Evolutionary conservation across 2,113 vertebrate genomes (phyloP).

Genomic region (Myiopsitta monachus): DNA sequence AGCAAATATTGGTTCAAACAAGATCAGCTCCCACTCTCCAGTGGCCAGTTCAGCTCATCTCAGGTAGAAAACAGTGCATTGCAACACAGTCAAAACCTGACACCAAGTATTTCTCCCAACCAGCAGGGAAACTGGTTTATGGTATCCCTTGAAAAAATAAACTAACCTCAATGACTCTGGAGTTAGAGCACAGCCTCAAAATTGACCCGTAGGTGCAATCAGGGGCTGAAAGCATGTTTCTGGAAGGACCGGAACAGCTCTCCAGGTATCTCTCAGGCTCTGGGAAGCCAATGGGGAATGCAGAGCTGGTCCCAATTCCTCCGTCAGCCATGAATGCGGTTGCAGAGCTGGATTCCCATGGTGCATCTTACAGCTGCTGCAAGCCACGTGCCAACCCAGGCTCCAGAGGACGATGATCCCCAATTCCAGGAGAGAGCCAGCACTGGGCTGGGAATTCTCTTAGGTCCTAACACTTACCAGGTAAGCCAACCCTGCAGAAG

Average conservation of each 20-base stretch:
- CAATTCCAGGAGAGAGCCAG: background rate
- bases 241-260: background rate
- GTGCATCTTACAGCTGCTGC: background rate
- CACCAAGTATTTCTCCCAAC: background rate
- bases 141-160: conserved; percentile 36
- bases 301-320: background rate
- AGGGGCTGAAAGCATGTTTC: background rate
- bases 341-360: background rate
- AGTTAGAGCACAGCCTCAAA: background rate
- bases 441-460: background rate
- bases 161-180: background rate
- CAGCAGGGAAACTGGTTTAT: background rate
- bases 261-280: background rate
- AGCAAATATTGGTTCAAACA: conserved; percentile 63
- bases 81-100: conserved; percentile 16
- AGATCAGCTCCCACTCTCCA: background rate
- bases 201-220: background rate
- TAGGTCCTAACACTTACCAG: background rate
- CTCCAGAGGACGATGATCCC: rapidly evolving
- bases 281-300: background rate
- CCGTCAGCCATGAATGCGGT: rapidly evolving
- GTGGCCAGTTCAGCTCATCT: conserved; percentile 4
- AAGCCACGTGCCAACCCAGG: background rate
- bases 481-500: background rate
- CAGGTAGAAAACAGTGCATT: conserved; percentile 27